Evolutionary conservation across 2,888 invertebrate genomes (phyloP).

Genomic region (Acrobasis consociella): DNA sequence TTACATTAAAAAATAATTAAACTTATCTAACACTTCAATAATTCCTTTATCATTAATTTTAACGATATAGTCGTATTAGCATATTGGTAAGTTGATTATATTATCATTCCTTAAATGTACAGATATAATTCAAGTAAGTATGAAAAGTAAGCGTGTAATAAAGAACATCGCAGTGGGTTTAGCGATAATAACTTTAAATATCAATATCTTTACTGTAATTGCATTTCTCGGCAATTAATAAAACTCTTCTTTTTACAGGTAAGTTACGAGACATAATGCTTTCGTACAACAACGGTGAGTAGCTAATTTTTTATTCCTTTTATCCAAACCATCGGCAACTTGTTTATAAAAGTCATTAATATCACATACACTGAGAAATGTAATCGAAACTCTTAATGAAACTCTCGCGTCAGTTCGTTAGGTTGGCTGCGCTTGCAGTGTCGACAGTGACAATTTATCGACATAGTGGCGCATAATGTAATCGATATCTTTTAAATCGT

Average conservation of each 20-base stretch:
- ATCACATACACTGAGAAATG: constrained; percentile 53
- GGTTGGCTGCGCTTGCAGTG: constrained; percentile 44
- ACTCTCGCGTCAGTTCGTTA: constrained; percentile 60
- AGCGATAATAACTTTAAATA: constrained; percentile 17
- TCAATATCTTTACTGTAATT: constrained; percentile 18
- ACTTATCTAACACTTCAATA: neutral
- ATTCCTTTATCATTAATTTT: neutral
- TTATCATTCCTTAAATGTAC: neutral
- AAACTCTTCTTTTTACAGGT: constrained; percentile 48
- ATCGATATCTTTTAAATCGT: constrained; percentile 63
- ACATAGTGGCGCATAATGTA: constrained; percentile 51
- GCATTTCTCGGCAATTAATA: constrained; percentile 16
- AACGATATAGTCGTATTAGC: neutral
- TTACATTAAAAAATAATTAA: too few relatives aligned
- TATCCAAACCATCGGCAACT: constrained; percentile 55
- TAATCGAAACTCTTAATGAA: constrained; percentile 68
- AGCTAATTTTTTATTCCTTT: constrained; percentile 42
- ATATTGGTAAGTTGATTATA: neutral
- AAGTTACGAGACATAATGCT: constrained; percentile 40
- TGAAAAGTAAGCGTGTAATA: neutral
- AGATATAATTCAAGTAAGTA: neutral
- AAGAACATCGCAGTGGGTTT: constrained; percentile 15
- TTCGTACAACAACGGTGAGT: constrained; percentile 35
- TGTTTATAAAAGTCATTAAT: constrained; percentile 70
- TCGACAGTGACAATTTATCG: constrained; percentile 63